Conservation (phyloP, 1,140 invertebrate species). For the Euura saliciscinereae region DNA sequence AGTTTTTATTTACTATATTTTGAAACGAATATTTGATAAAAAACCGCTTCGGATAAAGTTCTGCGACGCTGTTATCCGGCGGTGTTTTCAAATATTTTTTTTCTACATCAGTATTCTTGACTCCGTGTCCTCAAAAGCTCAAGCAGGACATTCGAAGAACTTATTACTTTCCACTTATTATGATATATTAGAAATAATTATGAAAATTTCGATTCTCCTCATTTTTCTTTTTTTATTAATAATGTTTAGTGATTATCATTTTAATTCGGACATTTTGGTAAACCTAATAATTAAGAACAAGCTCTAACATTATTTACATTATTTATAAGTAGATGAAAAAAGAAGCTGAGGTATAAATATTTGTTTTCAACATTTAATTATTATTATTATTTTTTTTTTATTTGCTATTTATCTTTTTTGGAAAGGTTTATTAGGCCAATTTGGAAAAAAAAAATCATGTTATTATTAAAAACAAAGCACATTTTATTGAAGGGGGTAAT, state of each 20-base stretch:
- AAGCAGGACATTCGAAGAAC: too few relatives aligned
- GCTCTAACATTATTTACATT: constrained; percentile 20
- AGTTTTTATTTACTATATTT: too few relatives aligned
- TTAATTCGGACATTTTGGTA: constrained; percentile 17
- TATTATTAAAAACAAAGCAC: too few relatives aligned
- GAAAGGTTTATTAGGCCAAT: constrained; percentile 41
- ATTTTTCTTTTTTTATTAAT: constrained; percentile 16
- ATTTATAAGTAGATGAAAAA: constrained; percentile 11
- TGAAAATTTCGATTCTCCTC: constrained; percentile 16
- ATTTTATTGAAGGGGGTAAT: too few relatives aligned
- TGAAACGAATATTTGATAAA: too few relatives aligned
- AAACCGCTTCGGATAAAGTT: too few relatives aligned
- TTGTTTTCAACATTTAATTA: constrained; percentile 12
- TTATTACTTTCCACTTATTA: too few relatives aligned
- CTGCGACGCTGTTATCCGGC: too few relatives aligned
- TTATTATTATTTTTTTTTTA: constrained; percentile 25
- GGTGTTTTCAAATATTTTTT: too few relatives aligned
- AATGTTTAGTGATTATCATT: background rate
- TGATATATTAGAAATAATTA: too few relatives aligned
- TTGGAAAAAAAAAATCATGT: background rate
- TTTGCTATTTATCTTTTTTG: constrained; percentile 28
- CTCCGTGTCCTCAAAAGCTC: too few relatives aligned
- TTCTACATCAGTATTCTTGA: too few relatives aligned
- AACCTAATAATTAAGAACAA: constrained; percentile 12
- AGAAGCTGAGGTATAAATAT: background rate